phyloP scores from a whole-genome alignment of 2,888 invertebrate genomes.

The Polymixis flavicincta region DNA sequence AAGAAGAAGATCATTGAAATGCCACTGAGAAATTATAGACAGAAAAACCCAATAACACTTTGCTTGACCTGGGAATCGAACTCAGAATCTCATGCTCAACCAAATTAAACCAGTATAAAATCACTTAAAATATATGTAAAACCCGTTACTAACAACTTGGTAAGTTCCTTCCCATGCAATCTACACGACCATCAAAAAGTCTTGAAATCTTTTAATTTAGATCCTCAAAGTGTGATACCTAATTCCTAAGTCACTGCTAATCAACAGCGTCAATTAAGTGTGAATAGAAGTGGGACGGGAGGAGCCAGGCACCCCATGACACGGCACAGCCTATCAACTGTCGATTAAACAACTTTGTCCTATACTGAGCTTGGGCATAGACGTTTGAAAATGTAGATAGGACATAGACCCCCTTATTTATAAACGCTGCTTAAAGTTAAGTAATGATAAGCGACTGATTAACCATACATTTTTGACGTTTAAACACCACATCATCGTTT shows the following conservation, averaged over 20 bases:
- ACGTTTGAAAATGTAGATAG: conserved; percentile 41
- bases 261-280: conserved; percentile 77
- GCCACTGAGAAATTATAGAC: no score
- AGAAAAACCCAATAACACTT: no score
- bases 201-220: conserved; percentile 35
- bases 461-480: no score
- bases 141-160: background rate
- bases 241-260: conserved; percentile 66
- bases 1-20: no score
- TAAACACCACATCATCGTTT: no score
- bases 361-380: conserved; percentile 54
- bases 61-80: no score
- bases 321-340: conserved; percentile 77
- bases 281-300: conserved; percentile 65
- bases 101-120: no score
- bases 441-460: no score
- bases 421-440: no score
- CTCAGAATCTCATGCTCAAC: no score
- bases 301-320: conserved; percentile 76
- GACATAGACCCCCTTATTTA: no score
- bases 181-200: background rate
- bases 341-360: conserved; percentile 82
- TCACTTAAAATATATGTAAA: background rate
- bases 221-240: conserved; percentile 47
- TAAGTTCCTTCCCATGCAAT: background rate